Evolutionary conservation across 1,140 invertebrate genomes (phyloP).

Genomic region (Dendrolimus kikuchii): DNA sequence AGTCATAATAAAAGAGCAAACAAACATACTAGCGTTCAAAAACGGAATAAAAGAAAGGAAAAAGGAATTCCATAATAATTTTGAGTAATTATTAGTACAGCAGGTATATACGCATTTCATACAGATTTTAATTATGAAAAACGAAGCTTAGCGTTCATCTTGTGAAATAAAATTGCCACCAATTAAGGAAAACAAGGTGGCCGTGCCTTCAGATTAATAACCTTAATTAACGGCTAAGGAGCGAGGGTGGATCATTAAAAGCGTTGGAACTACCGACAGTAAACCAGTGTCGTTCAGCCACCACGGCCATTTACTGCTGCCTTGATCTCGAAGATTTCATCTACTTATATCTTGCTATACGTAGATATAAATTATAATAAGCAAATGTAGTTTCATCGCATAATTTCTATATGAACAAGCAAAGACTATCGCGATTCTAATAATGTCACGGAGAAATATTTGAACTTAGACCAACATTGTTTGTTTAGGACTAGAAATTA

Average conservation of each 20-base stretch:
- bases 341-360: neutral
- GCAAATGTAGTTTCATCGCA: too few relatives aligned
- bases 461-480: too few relatives aligned
- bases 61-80: too few relatives aligned
- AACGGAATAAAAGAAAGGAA: too few relatives aligned
- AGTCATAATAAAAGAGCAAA: too few relatives aligned
- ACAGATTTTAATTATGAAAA: conserved; percentile 35
- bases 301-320: conserved; percentile 2
- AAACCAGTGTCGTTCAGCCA: conserved; percentile 19
- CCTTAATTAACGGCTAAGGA: conserved; percentile 58
- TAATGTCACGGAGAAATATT: too few relatives aligned
- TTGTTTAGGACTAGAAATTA: too few relatives aligned
- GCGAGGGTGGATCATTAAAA: conserved; percentile 32
- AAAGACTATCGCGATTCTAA: too few relatives aligned
- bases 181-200: conserved; percentile 65
- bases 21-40: too few relatives aligned
- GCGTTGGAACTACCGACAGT: conserved; percentile 17
- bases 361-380: too few relatives aligned
- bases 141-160: conserved; percentile 33
- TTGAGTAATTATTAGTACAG: too few relatives aligned
- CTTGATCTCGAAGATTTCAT: conserved; percentile 3
- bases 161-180: conserved; percentile 59
- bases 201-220: conserved; percentile 62
- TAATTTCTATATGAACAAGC: too few relatives aligned
- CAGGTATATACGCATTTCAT: conserved; percentile 1